phyloP scores from a whole-genome alignment of 1,140 invertebrate genomes.

The Saxidomus purpurata region DNA sequence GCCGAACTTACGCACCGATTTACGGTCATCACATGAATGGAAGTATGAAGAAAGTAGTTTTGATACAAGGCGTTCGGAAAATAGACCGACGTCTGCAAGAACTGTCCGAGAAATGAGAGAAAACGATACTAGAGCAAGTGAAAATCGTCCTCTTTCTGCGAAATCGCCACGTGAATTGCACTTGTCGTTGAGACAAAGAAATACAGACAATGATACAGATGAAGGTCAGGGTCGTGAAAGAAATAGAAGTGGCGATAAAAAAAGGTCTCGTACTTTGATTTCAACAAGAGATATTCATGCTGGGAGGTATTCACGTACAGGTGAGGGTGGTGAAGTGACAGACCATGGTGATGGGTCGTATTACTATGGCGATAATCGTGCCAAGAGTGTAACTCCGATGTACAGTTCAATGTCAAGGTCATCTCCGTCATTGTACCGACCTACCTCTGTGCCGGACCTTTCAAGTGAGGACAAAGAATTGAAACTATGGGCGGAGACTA shows the following conservation, averaged over 20 bases:
- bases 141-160: conserved; percentile 42
- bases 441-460: conserved; percentile 55
- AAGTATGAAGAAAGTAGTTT: conserved; percentile 27
- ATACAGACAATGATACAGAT: background rate
- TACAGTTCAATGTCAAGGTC: conserved; percentile 10
- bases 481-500: conserved; percentile 43
- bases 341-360: background rate
- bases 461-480: conserved; percentile 57
- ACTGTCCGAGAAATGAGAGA: conserved; percentile 31
- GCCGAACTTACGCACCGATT: background rate
- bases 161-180: conserved; percentile 53
- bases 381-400: conserved; percentile 38
- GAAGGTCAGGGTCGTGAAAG: background rate
- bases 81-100: conserved; percentile 47
- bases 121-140: conserved; percentile 11
- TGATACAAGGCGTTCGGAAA: conserved; percentile 49
- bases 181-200: conserved; percentile 35
- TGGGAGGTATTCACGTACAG: conserved; percentile 17
- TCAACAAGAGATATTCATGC: conserved; percentile 63
- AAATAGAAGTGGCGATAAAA: conserved; percentile 42
- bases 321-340: conserved; percentile 1
- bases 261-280: conserved; percentile 33
- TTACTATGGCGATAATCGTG: conserved; percentile 35
- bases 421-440: conserved; percentile 46
- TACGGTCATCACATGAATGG: conserved; percentile 20